Evolutionary conservation across 2,888 invertebrate genomes (phyloP).

Genomic region (Leucoma salicis): DNA sequence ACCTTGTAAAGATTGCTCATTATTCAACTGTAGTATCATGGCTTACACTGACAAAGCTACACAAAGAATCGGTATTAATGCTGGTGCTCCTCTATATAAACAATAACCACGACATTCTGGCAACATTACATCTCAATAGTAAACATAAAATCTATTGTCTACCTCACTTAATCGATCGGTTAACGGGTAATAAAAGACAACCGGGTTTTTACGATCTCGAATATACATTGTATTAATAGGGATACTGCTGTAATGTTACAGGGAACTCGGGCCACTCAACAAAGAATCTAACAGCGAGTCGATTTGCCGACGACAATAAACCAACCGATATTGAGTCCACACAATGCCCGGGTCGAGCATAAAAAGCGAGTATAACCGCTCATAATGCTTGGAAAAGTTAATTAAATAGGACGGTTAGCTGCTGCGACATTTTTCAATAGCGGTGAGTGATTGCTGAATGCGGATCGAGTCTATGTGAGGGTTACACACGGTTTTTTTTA

Average conservation of each 20-base stretch:
- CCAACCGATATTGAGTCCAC: constrained; percentile 67
- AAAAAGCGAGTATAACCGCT: constrained; percentile 62
- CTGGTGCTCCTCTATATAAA: constrained; percentile 15
- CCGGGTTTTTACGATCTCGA: constrained; percentile 24
- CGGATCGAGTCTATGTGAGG: constrained; percentile 9
- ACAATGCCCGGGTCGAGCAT: constrained; percentile 62
- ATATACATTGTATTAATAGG: constrained; percentile 25
- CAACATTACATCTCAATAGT: constrained; percentile 8
- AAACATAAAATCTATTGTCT: constrained; percentile 30
- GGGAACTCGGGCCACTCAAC: constrained; percentile 39
- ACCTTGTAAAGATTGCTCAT: too few species aligned
- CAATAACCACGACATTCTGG: constrained; percentile 13
- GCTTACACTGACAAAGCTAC: background rate
- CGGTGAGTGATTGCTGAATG: constrained; percentile 39
- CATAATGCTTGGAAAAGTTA: constrained; percentile 65
- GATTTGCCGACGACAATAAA: constrained; percentile 59
- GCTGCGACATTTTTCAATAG: constrained; percentile 62
- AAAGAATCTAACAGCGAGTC: constrained; percentile 43
- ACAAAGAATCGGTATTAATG: constrained; percentile 1
- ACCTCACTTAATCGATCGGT: constrained; percentile 27
- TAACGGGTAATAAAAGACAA: constrained; percentile 30
- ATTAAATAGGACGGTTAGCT: constrained; percentile 64
- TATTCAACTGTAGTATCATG: background rate
- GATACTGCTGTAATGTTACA: constrained; percentile 18
- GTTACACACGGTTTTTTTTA: constrained; percentile 12